phyloP scores from a whole-genome alignment of 2,888 invertebrate species.

The Caenorhabditis doughertyi region DNA sequence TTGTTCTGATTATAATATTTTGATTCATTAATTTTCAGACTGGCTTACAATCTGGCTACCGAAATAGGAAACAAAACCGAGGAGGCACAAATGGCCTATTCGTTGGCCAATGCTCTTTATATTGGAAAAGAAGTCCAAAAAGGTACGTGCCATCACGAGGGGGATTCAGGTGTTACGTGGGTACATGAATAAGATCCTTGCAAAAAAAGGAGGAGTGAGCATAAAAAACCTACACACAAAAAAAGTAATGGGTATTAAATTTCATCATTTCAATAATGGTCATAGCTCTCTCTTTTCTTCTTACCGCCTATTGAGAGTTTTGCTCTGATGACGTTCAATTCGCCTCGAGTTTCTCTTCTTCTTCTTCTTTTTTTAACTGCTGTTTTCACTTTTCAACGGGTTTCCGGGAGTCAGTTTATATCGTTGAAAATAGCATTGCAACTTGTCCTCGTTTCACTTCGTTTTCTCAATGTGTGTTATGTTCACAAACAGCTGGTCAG shows the following conservation, averaged over 20 bases:
- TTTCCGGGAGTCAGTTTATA: slow-evolving; percentile 42
- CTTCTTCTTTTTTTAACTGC: slow-evolving; percentile 8
- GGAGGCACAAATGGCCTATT: slow-evolving; percentile 67
- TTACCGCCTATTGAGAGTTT: background rate
- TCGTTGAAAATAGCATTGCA: slow-evolving; percentile 48
- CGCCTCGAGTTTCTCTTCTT: background rate
- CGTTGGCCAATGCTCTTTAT: slow-evolving; percentile 63
- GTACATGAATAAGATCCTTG: slow-evolving; percentile 14
- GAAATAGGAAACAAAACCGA: slow-evolving; percentile 56
- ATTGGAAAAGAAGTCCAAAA: slow-evolving; percentile 60
- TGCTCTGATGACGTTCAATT: slow-evolving; percentile 42
- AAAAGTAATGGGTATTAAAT: slow-evolving; percentile 55
- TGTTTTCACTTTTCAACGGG: too few species aligned
- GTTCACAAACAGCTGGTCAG: slow-evolving; percentile 55
- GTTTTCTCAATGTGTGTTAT: slow-evolving; percentile 9
- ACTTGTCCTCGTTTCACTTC: slow-evolving; percentile 24
- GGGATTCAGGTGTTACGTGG: background rate
- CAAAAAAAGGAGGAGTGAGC: slow-evolving; percentile 7
- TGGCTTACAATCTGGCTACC: slow-evolving; percentile 54
- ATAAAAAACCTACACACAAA: slow-evolving; percentile 17
- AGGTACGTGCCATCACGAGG: slow-evolving; percentile 56
- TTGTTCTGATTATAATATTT: background rate
- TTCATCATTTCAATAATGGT: slow-evolving; percentile 50
- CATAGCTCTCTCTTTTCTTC: background rate
- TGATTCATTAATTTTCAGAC: slow-evolving; percentile 33